Evolutionary conservation across 2,113 vertebrate species (phyloP), one percentile per base, ranked within the genome.

Genomic region (Oryzias woworae): DNA sequence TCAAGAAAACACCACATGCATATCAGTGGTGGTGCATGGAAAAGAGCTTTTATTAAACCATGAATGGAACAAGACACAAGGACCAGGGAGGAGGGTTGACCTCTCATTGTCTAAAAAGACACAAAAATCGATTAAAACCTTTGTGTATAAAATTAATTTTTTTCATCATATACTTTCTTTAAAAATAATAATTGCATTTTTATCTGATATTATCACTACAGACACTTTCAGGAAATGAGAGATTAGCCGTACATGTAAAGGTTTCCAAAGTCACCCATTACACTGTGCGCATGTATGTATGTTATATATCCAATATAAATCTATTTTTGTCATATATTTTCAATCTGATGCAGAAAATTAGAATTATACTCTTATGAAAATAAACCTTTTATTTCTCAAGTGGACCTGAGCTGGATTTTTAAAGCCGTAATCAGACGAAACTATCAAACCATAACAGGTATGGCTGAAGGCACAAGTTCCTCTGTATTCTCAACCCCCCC

Each of bases 321-420:
- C 79, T 80, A 82, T 24, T 66, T 51, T 51, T 68, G 24, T 65
- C 58, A 55, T 72, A 22, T 74, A 36, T 36, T 36, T 80, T 67
- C 15, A 66, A 62, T 81, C 62, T 73, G 55, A 74, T 75, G 69
- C 16, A 43, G 77, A 86, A 83, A 78, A 84, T 46, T 76, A 84
- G 68, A 75, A 66, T 72, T 55, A 80, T 68, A 60, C 76, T 78
- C 62, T 81, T 84, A 82, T 68, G 83, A 90, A 90, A 90, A 88
- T 87, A 89, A 18, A 85, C 70, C 65, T 84, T 86, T 64, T 81
- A 48, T 80, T 80, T 86, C 77, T 43, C 75, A 85, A 87, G 77
- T 59, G 72, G 82, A 90, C 88, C 85, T 88, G 88, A 87, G 86
- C 82, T 84, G 80, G 84, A 84, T 85, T 86, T 86, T 90, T 86